A percentile compares a stretch with the other conserved stretches of the same genome.
phyloP scores from a whole-genome alignment of 2,797 vertebrate species.

The Melanotaenia pygmaea region DNA sequence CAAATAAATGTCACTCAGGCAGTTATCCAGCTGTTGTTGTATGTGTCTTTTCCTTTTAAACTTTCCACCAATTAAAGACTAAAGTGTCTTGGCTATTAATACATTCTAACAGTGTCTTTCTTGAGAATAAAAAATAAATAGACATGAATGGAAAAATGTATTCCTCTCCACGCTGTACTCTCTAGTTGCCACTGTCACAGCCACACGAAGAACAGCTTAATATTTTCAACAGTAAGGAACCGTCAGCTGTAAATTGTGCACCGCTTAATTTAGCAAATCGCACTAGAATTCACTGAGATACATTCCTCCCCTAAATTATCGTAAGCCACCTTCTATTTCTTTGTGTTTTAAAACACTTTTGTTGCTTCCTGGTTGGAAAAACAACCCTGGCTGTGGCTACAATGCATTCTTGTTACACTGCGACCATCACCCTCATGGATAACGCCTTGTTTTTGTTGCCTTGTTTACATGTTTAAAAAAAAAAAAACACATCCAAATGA shows the following conservation, averaged over 20 bases:
- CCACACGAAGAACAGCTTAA: not conserved
- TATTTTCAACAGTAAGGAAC: not conserved
- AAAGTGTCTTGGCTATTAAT: not conserved
- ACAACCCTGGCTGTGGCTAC: too few relatives aligned
- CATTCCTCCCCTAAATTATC: not conserved
- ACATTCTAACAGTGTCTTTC: not conserved
- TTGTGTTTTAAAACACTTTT: not conserved
- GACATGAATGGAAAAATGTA: not conserved
- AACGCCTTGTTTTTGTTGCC: not conserved
- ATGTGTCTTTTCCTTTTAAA: not conserved
- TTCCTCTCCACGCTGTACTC: not conserved
- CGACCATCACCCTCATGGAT: not conserved
- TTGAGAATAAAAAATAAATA: not conserved
- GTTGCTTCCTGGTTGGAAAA: not conserved
- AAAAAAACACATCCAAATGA: not conserved
- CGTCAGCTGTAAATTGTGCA: not conserved
- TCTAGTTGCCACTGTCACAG: not conserved
- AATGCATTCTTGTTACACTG: not conserved
- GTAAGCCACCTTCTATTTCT: not conserved
- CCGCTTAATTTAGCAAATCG: not conserved
- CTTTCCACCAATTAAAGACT: not conserved
- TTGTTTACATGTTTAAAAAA: not conserved
- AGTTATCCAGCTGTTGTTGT: not conserved
- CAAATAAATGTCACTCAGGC: too few relatives aligned
- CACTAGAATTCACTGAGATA: not conserved